A percentile compares a stretch with the other conserved stretches of the same genome.
Evolutionary conservation across 2,888 invertebrate genomes (phyloP).

Genomic region (Ramazzottius varieornatus): DNA sequence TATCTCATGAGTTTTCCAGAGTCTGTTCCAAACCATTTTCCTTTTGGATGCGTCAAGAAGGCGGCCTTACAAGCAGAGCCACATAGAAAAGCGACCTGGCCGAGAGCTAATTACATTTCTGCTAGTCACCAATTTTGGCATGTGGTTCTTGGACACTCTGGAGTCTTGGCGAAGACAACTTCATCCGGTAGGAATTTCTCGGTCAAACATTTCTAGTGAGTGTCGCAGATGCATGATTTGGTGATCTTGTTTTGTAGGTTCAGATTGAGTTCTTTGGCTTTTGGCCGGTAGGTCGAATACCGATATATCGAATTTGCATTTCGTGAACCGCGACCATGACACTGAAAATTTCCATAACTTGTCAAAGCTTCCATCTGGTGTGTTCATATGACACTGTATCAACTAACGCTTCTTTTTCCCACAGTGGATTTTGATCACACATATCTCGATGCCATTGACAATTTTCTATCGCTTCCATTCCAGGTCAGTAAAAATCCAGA

Average conservation of each 20-base stretch:
- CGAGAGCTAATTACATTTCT: conserved; percentile 75
- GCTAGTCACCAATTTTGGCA: conserved; percentile 47
- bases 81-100: conserved; percentile 41
- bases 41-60: conserved; percentile 64
- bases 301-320: background rate
- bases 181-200: conserved; percentile 40
- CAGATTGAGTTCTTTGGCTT: conserved; percentile 69
- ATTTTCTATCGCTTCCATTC: conserved; percentile 85
- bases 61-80: conserved; percentile 45
- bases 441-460: conserved; percentile 71
- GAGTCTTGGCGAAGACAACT: conserved; percentile 71
- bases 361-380: background rate
- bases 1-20: conserved; percentile 45
- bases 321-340: background rate
- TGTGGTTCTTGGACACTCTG: conserved; percentile 54
- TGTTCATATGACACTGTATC: background rate
- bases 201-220: no score
- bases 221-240: background rate
- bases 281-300: conserved; percentile 34
- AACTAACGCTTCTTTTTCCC: background rate
- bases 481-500: background rate
- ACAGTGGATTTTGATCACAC: conserved; percentile 67
- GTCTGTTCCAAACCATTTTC: conserved; percentile 21
- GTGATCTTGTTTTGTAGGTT: conserved; percentile 22
- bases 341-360: background rate